These are phyloP conservation scores for Onychomys torridus DNA, from an alignment of 2,797 vertebrate species.

Conservation along the genomic window DNA sequence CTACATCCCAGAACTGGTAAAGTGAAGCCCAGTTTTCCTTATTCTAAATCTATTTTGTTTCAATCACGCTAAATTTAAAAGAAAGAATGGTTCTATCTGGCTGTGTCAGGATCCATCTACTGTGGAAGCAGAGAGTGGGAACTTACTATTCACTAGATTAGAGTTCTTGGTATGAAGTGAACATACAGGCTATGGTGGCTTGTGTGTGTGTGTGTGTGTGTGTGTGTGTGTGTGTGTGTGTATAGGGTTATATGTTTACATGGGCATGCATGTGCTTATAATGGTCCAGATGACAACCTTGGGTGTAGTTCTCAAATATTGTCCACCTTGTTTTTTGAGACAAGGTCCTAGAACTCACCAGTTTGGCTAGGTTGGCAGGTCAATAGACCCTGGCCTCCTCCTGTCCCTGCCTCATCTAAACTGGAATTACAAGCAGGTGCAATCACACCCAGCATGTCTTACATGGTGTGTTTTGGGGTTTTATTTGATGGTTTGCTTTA, in stretches of 20 bases:
- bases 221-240: not conserved
- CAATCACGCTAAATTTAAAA: not conserved
- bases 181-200: not conserved
- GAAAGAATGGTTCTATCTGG: not conserved
- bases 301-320: not conserved
- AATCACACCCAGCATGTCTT: not conserved
- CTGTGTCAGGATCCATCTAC: not conserved
- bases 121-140: not conserved
- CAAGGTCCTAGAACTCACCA: not conserved
- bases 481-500: not conserved
- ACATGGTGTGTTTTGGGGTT: not conserved
- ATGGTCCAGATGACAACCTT: not conserved
- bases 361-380: not conserved
- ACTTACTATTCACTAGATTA: not conserved
- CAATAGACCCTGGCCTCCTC: not conserved
- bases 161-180: not conserved
- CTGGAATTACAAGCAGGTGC: not conserved
- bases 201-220: too few relatives aligned
- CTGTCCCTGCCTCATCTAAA: not conserved
- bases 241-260: not conserved
- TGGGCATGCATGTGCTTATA: not conserved
- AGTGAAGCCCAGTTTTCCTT: not conserved
- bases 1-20: not conserved
- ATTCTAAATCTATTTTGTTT: not conserved
- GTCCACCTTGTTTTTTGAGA: not conserved